A percentile compares a stretch with the other conserved stretches of the same genome.
These are phyloP conservation scores for Aspidoscelis tigris DNA, from an alignment of 2,113 vertebrate genomes.

Conservation along the genomic window DNA sequence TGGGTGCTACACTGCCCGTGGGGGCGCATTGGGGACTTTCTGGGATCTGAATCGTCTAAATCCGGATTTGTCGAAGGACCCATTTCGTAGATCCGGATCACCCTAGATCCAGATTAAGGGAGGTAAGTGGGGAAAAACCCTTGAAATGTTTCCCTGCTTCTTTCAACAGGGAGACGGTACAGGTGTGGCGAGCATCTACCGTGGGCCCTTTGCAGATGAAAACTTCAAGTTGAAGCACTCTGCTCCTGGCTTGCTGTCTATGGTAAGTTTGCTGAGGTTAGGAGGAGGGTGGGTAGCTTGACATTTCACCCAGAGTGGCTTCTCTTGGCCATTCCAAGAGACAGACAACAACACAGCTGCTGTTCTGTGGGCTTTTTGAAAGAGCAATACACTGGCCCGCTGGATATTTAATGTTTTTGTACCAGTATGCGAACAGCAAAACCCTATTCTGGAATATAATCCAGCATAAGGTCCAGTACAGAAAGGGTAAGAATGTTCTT, in stretches of 20 bases:
- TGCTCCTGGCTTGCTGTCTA: slow-evolving; percentile 89
- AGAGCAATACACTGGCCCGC: not conserved
- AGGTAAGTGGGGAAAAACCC: no score
- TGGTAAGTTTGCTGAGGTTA: slow-evolving; percentile 79
- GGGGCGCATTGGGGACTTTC: no score
- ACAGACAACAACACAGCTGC: not conserved
- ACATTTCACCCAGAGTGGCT: not conserved
- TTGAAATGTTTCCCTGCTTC: slow-evolving; percentile 15
- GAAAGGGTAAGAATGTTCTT: no score
- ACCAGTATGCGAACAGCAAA: no score
- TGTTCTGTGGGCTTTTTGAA: not conserved
- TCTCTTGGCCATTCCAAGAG: not conserved
- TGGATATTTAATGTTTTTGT: no score
- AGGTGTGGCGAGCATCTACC: slow-evolving; percentile 95
- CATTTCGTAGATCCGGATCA: no score
- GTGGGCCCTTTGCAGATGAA: slow-evolving; percentile 95
- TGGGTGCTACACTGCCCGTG: no score
- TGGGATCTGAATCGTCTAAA: no score
- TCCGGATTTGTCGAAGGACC: no score
- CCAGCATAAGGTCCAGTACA: no score
- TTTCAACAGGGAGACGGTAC: slow-evolving; percentile 89
- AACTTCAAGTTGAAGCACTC: slow-evolving; percentile 93
- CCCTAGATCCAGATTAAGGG: no score
- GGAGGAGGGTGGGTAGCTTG: not conserved
- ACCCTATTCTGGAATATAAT: no score